Percentiles rank a stretch among this genome's conserved stretches.
Conservation (phyloP, 2,888 invertebrate species). For the Clanis bilineata region DNA sequence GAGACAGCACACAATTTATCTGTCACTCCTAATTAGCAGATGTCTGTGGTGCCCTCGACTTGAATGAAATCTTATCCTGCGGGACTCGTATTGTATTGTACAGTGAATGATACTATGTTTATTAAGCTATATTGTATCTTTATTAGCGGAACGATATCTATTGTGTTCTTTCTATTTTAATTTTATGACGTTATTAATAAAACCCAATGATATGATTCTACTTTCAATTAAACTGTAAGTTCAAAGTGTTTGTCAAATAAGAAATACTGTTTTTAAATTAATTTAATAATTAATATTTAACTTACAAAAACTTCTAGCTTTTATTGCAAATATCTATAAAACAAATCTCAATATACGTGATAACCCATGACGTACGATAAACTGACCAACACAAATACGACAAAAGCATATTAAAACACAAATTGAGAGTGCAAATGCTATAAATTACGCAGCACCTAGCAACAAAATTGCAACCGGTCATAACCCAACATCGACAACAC, state of each 20-base stretch:
- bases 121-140: neutral
- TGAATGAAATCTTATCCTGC: slow-evolving; percentile 3
- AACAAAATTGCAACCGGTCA: slow-evolving; percentile 23
- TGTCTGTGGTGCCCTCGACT: neutral
- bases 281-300: too few relatives aligned
- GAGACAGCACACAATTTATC: slow-evolving; percentile 3
- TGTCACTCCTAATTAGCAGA: slow-evolving; percentile 7
- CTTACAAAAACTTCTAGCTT: too few relatives aligned
- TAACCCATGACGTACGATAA: too few relatives aligned
- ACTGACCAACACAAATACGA: neutral
- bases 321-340: too few relatives aligned
- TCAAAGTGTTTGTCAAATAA: too few relatives aligned
- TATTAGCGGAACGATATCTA: neutral
- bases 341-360: too few relatives aligned
- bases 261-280: too few relatives aligned
- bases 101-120: neutral
- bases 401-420: neutral
- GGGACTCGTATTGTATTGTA: neutral
- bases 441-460: neutral
- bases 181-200: too few relatives aligned
- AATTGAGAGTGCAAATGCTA: neutral
- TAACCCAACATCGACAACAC: slow-evolving; percentile 53
- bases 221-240: too few relatives aligned
- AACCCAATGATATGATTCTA: too few relatives aligned
- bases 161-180: too few relatives aligned